Evolutionary conservation across 2,113 vertebrate species (phyloP).

Genomic region (Felis chaus): DNA sequence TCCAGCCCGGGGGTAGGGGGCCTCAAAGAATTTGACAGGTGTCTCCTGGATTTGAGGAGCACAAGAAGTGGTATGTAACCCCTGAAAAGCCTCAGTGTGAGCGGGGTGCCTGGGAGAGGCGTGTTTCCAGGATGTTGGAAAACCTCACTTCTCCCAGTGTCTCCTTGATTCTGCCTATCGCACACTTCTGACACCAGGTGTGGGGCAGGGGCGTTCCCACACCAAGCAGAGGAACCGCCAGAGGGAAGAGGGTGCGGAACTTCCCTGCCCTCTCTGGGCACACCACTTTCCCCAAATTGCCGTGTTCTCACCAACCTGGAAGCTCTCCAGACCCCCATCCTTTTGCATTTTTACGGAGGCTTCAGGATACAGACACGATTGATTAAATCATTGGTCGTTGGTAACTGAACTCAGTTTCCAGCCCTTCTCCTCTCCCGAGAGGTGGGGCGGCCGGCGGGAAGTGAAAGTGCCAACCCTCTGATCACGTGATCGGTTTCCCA

Average conservation of each 20-base stretch:
- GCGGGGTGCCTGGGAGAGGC: no score
- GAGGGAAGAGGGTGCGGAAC: not conserved
- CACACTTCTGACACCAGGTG: not conserved
- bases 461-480: not conserved
- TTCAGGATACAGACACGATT: not conserved
- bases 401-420: not conserved
- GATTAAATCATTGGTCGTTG: not conserved
- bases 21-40: not conserved
- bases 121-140: not conserved
- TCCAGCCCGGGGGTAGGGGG: not conserved
- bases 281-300: not conserved
- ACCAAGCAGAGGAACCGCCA: no score
- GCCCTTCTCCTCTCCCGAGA: not conserved
- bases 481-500: not conserved
- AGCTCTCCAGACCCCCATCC: not conserved
- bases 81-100: not conserved
- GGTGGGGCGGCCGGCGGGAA: not conserved
- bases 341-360: not conserved
- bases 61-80: not conserved
- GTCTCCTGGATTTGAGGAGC: not conserved
- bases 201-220: not conserved
- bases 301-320: not conserved
- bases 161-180: not conserved
- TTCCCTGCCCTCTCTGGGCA: not conserved
- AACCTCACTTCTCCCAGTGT: not conserved